A percentile compares a stretch with the other conserved stretches of the same genome.
These are phyloP conservation scores for Ciconia boyciana DNA, from an alignment of 2,113 vertebrate genomes.

Conservation along the genomic window DNA sequence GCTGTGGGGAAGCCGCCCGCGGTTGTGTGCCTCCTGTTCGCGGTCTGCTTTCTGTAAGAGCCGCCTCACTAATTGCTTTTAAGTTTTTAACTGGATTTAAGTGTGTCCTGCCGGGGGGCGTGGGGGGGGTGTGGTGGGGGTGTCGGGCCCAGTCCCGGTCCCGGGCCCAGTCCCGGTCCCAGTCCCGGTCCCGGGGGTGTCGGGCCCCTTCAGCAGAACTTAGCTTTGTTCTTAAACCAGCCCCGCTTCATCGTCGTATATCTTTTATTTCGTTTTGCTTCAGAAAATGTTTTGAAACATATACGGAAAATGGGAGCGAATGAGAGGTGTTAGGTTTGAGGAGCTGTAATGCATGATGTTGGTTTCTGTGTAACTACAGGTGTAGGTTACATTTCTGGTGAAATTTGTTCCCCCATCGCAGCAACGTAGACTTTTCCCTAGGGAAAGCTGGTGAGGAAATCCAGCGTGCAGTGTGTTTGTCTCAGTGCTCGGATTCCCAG, in stretches of 20 bases:
- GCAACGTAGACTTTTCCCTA: fast-evolving
- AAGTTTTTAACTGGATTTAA: fast-evolving
- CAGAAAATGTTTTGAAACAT: not conserved
- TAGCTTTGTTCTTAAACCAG: not conserved
- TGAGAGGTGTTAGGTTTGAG: not conserved
- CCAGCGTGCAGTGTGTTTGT: fast-evolving
- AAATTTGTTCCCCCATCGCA: fast-evolving
- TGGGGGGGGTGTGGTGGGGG: no score
- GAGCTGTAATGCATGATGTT: fast-evolving
- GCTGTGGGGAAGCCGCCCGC: not conserved
- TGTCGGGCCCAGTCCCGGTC: no score
- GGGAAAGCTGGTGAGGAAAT: not conserved
- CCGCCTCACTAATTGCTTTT: not conserved
- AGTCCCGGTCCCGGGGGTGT: no score
- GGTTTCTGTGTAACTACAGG: not conserved
- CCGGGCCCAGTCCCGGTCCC: no score
- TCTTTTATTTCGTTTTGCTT: not conserved
- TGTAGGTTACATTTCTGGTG: not conserved
- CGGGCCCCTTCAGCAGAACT: no score
- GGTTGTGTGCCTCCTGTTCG: no score
- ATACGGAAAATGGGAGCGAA: fast-evolving
- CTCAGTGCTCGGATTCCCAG: not conserved
- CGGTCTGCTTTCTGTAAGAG: not conserved
- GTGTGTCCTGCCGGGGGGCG: no score
- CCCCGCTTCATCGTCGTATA: fast-evolving